Evolutionary conservation across 2,113 vertebrate species (phyloP).

Genomic region (Podiceps cristatus): DNA sequence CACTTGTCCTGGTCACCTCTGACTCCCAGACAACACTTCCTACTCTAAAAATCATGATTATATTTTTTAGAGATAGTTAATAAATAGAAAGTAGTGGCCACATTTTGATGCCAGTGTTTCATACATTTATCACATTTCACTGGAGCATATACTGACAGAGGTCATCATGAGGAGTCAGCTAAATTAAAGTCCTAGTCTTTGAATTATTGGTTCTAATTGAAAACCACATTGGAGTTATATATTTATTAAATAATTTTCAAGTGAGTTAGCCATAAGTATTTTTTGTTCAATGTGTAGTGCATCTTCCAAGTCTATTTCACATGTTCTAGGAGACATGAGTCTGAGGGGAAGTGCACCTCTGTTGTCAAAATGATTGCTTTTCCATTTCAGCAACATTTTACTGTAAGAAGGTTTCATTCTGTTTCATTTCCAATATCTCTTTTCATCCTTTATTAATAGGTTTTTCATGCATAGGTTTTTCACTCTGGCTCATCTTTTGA

Average conservation of each 20-base stretch:
- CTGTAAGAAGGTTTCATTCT: background rate
- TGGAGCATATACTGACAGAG: background rate
- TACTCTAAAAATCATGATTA: background rate
- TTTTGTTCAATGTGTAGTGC: background rate
- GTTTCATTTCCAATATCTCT: background rate
- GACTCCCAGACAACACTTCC: background rate
- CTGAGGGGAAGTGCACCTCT: background rate
- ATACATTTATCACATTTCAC: background rate
- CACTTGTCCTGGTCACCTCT: background rate
- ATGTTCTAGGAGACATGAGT: background rate
- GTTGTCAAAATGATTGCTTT: background rate
- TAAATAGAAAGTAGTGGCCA: background rate
- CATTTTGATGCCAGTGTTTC: background rate
- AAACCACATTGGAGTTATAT: background rate
- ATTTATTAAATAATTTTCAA: background rate
- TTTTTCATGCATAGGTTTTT: background rate
- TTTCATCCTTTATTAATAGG: background rate
- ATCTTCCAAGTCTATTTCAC: background rate
- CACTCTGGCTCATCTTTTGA: background rate
- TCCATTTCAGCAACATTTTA: background rate
- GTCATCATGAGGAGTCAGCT: background rate
- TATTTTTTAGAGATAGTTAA: background rate
- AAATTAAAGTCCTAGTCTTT: background rate
- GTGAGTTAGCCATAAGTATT: background rate
- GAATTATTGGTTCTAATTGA: background rate